These are phyloP conservation scores for Ptilorrhoa leucosticta DNA, from an alignment of 2,113 vertebrate species.

Conservation along the genomic window DNA sequence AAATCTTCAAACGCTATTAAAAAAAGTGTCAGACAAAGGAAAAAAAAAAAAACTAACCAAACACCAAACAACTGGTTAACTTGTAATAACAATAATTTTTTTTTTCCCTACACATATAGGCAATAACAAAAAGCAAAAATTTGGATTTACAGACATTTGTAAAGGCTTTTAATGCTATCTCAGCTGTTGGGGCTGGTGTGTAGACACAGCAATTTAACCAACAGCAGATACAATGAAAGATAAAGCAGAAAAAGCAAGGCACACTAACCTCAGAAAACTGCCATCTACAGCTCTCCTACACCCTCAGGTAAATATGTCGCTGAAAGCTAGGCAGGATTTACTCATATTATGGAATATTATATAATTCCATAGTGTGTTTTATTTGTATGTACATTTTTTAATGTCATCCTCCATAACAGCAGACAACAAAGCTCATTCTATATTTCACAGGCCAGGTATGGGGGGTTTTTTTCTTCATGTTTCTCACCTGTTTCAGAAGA, in stretches of 20 bases:
- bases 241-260: background rate
- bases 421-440: background rate
- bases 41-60: background rate
- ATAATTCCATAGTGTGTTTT: background rate
- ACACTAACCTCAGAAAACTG: background rate
- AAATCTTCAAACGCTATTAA: background rate
- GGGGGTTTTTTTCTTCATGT: fast-evolving
- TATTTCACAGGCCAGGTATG: background rate
- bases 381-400: background rate
- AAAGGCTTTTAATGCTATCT: background rate
- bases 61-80: background rate
- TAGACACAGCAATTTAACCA: background rate
- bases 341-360: background rate
- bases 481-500: background rate
- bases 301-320: fast-evolving
- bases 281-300: background rate
- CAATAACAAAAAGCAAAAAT: background rate
- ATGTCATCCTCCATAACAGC: background rate
- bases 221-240: background rate
- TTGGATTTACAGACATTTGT: background rate
- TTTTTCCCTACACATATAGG: background rate
- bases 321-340: background rate
- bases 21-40: background rate
- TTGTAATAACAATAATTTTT: background rate
- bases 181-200: background rate